phyloP scores from a whole-genome alignment of 2,113 vertebrate genomes.

The Glareola pratincola region DNA sequence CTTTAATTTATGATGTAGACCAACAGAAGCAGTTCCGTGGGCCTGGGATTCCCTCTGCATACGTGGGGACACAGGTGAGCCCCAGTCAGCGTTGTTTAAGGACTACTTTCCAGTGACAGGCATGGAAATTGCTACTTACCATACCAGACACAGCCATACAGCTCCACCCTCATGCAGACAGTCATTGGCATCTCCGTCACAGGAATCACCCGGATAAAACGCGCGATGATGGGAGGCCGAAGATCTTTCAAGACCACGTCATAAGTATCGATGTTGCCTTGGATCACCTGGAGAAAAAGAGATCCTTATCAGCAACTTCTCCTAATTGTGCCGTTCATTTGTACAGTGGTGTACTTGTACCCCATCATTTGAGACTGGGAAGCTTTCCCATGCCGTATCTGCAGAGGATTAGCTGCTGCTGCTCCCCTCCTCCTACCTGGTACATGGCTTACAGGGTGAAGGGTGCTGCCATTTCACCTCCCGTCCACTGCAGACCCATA shows the following conservation, averaged over 20 bases:
- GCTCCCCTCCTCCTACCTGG: background rate
- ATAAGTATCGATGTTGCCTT: conserved; percentile 83
- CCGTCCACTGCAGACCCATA: background rate
- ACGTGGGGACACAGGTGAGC: fast-evolving
- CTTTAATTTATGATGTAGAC: background rate
- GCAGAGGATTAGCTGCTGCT: background rate
- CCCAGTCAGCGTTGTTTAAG: background rate
- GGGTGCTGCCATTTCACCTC: background rate
- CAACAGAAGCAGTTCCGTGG: background rate
- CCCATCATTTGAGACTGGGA: background rate
- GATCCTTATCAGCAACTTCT: background rate
- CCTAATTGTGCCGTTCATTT: no score
- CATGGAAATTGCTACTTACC: conserved; percentile 65
- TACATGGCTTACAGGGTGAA: background rate
- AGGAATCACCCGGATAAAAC: conserved; percentile 83
- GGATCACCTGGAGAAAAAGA: conserved; percentile 73
- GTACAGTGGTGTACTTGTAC: background rate
- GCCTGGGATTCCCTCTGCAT: background rate
- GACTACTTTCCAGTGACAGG: background rate
- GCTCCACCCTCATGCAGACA: conserved; percentile 90
- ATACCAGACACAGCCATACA: conserved; percentile 88
- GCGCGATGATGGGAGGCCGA: conserved; percentile 83
- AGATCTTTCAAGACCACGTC: conserved; percentile 83
- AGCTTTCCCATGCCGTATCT: background rate
- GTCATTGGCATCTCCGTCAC: conserved; percentile 80